These are phyloP conservation scores for Nezara viridula DNA, from an alignment of 2,888 invertebrate species.

Conservation along the genomic window DNA sequence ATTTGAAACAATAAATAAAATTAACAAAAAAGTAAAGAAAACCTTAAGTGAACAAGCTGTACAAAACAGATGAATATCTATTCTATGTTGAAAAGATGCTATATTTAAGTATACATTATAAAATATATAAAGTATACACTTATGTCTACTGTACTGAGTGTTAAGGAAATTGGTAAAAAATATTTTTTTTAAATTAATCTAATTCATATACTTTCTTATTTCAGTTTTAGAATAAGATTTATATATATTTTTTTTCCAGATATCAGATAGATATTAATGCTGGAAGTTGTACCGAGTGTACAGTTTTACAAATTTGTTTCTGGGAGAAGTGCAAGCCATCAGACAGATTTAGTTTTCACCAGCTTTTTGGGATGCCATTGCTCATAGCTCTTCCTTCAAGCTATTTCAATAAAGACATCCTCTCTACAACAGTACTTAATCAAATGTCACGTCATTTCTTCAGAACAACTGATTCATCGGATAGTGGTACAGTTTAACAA, in stretches of 20 bases:
- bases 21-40: too few species aligned
- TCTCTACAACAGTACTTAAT: conserved; percentile 59
- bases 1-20: too few species aligned
- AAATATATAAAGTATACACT: too few species aligned
- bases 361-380: conserved; percentile 63
- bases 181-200: too few species aligned
- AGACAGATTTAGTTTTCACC: conserved; percentile 57
- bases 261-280: conserved; percentile 51
- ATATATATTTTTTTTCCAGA: conserved; percentile 57
- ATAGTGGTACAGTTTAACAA: not conserved
- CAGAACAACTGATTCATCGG: not conserved
- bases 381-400: conserved; percentile 59
- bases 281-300: not conserved
- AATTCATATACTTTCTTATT: too few species aligned
- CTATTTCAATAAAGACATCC: conserved; percentile 47
- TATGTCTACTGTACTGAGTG: too few species aligned
- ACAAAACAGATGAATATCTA: too few species aligned
- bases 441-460: conserved; percentile 63
- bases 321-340: conserved; percentile 62
- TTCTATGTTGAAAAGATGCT: too few species aligned
- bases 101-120: too few species aligned
- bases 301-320: conserved; percentile 61
- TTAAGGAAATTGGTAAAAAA: too few species aligned
- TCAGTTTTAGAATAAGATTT: too few species aligned
- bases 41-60: too few species aligned